Evolutionary conservation across 2,888 invertebrate species (phyloP), one percentile per base, ranked within the genome.

Genomic region (Osedax frankpressi): DNA sequence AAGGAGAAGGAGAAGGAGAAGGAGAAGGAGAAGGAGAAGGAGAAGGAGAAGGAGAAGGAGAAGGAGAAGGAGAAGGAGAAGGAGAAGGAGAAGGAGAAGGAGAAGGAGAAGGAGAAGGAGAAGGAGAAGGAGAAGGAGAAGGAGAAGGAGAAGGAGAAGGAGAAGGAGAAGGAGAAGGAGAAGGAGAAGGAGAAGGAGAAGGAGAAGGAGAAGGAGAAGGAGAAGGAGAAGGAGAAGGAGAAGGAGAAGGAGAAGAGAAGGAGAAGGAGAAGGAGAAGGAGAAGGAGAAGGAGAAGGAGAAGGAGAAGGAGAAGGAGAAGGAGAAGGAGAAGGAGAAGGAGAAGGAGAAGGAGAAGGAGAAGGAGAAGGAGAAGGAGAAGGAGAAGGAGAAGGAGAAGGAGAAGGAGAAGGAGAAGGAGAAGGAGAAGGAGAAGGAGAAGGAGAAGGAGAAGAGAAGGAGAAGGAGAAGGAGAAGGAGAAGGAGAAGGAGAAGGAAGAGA

Each of bases 271-370:
- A 67, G 67, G 25, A 24, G 14, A 24, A 14, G 25, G 67, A 24
- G 25, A 24, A 24, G 25, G 67, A 67, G 67, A n/a, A 24, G 19
- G 25, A 24, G 67, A 14, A 67, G 14, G 19, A 67, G 25, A 14
- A 67, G 14, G 19, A 67, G 67, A n/a, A 24, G 25, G 14, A 67
- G 25, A 14, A 67, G 25, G 67, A 67, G 67, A 24, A 67, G 67
- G 67, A 67, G 67, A 24, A 67, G 67, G 67, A 67, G 67, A 14
- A 67, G 67, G 25, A 44, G n/a, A n/a, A n/a, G n/a, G n/a, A n/a
- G n/a, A n/a, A n/a, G n/a, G n/a, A n/a, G n/a, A n/a, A n/a, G n/a
- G n/a, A n/a, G n/a, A n/a, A n/a, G n/a, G n/a, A n/a, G n/a, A n/a
- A n/a, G n/a, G n/a, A n/a, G n/a, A n/a, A n/a, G n/a, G n/a, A n/a